Evolutionary conservation across 92 coral and sea anemone genomes (phyloP).

Genomic region (Phenganax marumi): DNA sequence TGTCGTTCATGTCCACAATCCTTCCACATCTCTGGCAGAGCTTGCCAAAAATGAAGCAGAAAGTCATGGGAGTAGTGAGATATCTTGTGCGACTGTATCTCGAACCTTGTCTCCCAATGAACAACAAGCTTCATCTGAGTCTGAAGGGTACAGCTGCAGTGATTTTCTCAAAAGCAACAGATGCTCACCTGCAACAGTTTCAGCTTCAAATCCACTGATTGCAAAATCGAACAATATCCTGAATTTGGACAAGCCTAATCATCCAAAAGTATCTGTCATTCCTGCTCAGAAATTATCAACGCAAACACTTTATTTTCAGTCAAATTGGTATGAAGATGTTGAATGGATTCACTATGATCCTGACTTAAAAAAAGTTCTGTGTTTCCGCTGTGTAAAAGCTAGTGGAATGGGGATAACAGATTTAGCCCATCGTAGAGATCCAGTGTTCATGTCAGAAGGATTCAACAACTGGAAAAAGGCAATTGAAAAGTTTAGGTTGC

Average conservation of each 20-base stretch:
- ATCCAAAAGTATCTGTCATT: constrained; percentile 4
- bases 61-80: constrained; percentile 23
- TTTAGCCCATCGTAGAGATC: constrained; percentile 34
- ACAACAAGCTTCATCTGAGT: too few species aligned
- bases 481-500: constrained; percentile 30
- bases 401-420: constrained; percentile 16
- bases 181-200: constrained; percentile 37
- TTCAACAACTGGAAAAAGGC: constrained; percentile 32
- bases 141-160: constrained; percentile 12
- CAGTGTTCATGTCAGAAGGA: constrained; percentile 19
- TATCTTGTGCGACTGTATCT: constrained; percentile 24
- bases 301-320: constrained; percentile 39
- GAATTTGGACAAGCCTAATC: constrained; percentile 30
- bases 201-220: constrained; percentile 22
- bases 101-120: constrained; percentile 32
- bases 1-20: constrained; percentile 29
- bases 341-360: constrained; percentile 38
- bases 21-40: constrained; percentile 30
- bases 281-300: constrained; percentile 40
- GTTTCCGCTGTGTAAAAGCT: constrained; percentile 34
- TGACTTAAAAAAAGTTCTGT: constrained; percentile 27
- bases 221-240: constrained; percentile 30
- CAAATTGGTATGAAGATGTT: constrained; percentile 29
- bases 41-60: constrained; percentile 26
- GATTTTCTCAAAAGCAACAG: constrained; percentile 31